Conservation (phyloP, 37 sponge, comb jelly and placozoan genomes). For the Aphrocallistes beatrix region DNA sequence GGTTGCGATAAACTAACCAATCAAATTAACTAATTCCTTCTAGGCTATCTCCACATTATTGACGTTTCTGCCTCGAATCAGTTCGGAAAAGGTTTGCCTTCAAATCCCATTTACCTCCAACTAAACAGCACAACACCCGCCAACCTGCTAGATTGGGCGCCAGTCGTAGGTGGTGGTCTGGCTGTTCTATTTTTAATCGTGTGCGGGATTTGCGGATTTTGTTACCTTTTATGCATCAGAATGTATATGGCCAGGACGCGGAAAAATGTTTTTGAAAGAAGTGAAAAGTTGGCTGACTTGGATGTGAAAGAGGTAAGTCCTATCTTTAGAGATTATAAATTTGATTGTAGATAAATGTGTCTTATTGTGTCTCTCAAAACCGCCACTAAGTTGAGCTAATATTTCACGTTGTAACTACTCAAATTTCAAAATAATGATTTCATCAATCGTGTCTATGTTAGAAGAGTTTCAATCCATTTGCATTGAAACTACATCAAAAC, state of each 20-base stretch:
- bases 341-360: too few species aligned
- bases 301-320: not conserved
- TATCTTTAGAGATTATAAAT: too few species aligned
- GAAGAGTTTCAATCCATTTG: too few species aligned
- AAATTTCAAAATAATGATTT: too few species aligned
- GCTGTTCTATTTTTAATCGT: not conserved
- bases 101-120: not conserved
- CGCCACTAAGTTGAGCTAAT: too few species aligned
- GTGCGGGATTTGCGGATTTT: not conserved
- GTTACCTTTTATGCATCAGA: not conserved
- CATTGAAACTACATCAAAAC: too few species aligned
- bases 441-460: too few species aligned
- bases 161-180: not conserved
- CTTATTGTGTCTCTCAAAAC: too few species aligned
- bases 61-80: not conserved
- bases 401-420: too few species aligned
- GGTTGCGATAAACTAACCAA: too few species aligned
- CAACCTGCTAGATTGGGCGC: not conserved
- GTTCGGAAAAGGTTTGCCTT: not conserved
- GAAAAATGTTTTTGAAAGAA: not conserved
- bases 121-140: not conserved
- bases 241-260: not conserved
- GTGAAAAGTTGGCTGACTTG: not conserved
- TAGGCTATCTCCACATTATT: not conserved
- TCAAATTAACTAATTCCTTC: too few species aligned